Evolutionary conservation across 1,140 invertebrate species (phyloP), one percentile per base, ranked within the genome.

Genomic region (Nymphalis io): DNA sequence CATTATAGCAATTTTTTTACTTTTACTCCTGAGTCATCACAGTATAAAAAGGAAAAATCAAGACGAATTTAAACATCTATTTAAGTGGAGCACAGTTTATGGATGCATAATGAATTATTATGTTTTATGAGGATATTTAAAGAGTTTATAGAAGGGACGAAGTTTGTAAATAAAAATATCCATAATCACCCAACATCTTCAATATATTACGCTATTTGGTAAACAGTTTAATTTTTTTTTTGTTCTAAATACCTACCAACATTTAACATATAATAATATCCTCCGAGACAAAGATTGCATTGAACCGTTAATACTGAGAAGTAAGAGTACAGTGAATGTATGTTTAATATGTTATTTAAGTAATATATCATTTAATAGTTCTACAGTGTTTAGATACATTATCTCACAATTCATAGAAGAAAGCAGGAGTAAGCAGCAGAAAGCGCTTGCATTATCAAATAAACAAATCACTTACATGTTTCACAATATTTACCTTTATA

Each of bases 261-360:
- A 68, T 79, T 73, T 62, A 60, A 74, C 69, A 81, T 68, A 70
- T 63, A 67, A 61, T 61, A 78, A 77, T 68, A 80, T 80, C 84
- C 82, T 82, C 75, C 79, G 88, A 91, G 89, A 91, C 87, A 89
- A 91, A 90, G 87, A 89, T 90, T 91, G 89, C 89, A 91, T 90
- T 91, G 89, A 91, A 89, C 81, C 89, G 82, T 84, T 84, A 81
- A 82, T 81, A 88, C 80, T 85, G 81, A 89, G 80, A 87, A 86
- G 70, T 77, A 80, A 84, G 66, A 86, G 79, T 84, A 88, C 79
- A 85, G 85, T 87, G 84, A 85, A 82, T 76, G 78, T 80, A 83
- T 78, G 82, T 87, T 85, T 85, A 83, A 79, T 68, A 79, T 79
- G 75, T 83, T 81, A 64, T 81, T 88, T 87, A 85, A 83, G 76